Conservation (phyloP, 2,113 vertebrate genomes). For the Fulica atra region DNA sequence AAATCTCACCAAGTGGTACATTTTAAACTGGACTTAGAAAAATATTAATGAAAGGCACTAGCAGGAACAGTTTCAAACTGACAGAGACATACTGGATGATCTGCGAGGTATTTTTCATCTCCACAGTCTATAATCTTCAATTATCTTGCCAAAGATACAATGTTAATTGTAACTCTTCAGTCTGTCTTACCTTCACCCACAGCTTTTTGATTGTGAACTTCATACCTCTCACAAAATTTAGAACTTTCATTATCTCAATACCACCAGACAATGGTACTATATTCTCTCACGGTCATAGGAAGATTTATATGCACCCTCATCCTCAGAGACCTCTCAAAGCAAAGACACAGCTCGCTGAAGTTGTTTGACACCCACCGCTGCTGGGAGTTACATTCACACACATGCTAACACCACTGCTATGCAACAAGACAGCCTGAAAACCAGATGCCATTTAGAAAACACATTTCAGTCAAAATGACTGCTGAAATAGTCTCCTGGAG, state of each 20-base stretch:
- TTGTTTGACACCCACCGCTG: background rate
- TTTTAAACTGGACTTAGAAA: background rate
- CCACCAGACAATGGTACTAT: background rate
- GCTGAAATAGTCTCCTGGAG: background rate
- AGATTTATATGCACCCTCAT: background rate
- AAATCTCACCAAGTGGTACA: background rate
- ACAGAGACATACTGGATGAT: background rate
- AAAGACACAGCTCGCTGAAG: background rate
- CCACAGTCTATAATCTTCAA: background rate
- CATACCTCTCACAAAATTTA: background rate
- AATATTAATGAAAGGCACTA: background rate
- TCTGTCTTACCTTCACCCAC: background rate
- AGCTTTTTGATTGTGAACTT: background rate
- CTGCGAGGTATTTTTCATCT: background rate
- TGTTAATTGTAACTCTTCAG: background rate
- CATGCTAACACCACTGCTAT: background rate
- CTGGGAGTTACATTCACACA: background rate
- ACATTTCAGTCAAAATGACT: slow-evolving; percentile 30
- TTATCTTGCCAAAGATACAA: background rate
- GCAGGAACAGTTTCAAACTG: background rate
- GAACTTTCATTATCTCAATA: background rate
- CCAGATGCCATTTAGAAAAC: slow-evolving; percentile 16
- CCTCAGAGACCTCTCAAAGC: background rate
- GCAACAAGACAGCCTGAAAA: background rate
- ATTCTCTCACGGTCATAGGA: background rate